These are phyloP conservation scores for Echinometra lucunter DNA, from an alignment of 53 echinoderm and acorn worm genomes.

Conservation along the genomic window DNA sequence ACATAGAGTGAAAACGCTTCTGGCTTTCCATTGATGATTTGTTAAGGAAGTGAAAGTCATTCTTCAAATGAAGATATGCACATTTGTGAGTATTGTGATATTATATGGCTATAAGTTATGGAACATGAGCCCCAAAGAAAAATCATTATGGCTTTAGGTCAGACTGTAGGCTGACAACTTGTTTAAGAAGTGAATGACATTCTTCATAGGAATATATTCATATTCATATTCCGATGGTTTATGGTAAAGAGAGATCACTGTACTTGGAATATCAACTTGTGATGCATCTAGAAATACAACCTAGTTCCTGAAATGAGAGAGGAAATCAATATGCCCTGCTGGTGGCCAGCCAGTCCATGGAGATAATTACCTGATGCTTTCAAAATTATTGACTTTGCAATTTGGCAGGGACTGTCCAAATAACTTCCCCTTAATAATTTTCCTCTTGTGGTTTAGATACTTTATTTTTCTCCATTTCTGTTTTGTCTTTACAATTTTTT, in stretches of 20 bases:
- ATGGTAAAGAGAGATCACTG: background rate
- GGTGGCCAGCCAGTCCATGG: conserved; percentile 17
- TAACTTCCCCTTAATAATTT: conserved; percentile 22
- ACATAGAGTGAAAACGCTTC: background rate
- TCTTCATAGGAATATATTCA: background rate
- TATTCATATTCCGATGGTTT: background rate
- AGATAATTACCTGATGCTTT: conserved; percentile 55
- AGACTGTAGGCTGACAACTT: too few species aligned
- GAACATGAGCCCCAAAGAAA: too few species aligned
- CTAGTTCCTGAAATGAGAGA: conserved; percentile 23
- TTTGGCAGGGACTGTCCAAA: conserved; percentile 46
- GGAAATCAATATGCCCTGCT: conserved; percentile 42
- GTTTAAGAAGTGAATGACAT: background rate
- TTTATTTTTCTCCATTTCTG: background rate
- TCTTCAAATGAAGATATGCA: background rate
- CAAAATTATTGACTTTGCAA: conserved; percentile 57
- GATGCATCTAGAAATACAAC: background rate
- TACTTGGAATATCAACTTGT: background rate
- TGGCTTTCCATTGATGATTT: background rate
- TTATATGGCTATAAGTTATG: too few species aligned
- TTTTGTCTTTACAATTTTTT: background rate
- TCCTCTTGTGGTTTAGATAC: conserved; percentile 26
- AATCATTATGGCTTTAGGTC: too few species aligned
- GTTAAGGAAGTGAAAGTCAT: background rate
- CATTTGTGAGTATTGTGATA: too few species aligned